These are phyloP conservation scores for Maccullochella peelii DNA, from an alignment of 2,113 vertebrate species.

Conservation along the genomic window DNA sequence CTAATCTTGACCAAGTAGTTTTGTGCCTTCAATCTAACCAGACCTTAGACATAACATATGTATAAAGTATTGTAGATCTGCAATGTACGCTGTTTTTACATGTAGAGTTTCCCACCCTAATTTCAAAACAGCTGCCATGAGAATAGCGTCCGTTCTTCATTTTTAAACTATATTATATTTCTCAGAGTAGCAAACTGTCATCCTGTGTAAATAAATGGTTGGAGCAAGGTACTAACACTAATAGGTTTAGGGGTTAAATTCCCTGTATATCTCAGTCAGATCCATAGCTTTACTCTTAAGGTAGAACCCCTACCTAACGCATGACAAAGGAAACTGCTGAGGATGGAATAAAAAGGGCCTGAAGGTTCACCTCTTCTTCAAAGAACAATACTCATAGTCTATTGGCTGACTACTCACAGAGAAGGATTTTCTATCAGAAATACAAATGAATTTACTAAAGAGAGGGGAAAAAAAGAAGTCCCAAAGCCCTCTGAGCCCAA, in stretches of 20 bases:
- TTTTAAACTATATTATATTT: too few relatives aligned
- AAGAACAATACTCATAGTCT: slow-evolving; percentile 44
- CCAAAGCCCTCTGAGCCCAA: slow-evolving; percentile 23
- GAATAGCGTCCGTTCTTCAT: not conserved
- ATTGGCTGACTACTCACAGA: not conserved
- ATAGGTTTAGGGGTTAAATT: slow-evolving; percentile 25
- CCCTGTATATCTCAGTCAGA: slow-evolving; percentile 12
- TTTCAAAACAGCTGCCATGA: not conserved
- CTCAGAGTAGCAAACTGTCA: not conserved
- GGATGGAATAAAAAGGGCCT: slow-evolving; percentile 24
- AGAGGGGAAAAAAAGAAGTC: not conserved
- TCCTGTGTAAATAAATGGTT: not conserved
- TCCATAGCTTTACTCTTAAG: not conserved
- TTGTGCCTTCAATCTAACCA: too few relatives aligned
- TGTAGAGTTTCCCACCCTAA: too few relatives aligned
- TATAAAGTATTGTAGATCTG: too few relatives aligned
- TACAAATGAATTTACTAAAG: slow-evolving; percentile 50
- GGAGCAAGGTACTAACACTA: not conserved
- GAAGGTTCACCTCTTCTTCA: slow-evolving; percentile 46
- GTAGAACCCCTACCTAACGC: slow-evolving; percentile 50
- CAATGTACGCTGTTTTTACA: too few relatives aligned
- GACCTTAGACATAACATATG: too few relatives aligned
- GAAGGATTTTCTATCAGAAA: slow-evolving; percentile 41
- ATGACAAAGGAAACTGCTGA: slow-evolving; percentile 56
- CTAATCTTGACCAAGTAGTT: too few relatives aligned